A percentile compares a stretch with the other conserved stretches of the same genome.
Evolutionary conservation across 1,140 invertebrate species (phyloP).

Genomic region (Batillaria attramentaria): DNA sequence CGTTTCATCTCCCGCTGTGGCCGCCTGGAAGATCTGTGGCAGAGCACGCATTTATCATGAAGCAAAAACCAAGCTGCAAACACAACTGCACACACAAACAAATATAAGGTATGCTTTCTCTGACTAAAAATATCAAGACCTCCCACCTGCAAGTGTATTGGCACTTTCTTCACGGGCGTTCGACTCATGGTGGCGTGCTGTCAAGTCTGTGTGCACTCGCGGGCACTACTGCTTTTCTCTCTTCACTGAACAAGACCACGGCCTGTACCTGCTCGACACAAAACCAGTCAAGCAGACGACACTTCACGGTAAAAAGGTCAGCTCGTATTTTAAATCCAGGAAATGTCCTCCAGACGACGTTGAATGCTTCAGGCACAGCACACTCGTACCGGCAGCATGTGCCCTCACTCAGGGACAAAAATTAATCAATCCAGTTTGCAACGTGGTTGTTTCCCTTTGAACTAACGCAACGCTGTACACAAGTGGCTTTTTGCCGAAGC

Average conservation of each 20-base stretch:
- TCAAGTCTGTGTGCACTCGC: conserved; percentile 14
- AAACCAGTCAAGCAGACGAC: conserved; percentile 26
- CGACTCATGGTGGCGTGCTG: conserved; percentile 36
- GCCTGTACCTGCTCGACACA: not conserved
- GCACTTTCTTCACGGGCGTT: conserved; percentile 91
- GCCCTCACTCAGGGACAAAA: conserved; percentile 19
- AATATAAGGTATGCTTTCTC: not conserved
- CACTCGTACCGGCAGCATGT: conserved; percentile 8
- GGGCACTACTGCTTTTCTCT: too few species aligned
- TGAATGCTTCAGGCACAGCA: conserved; percentile 20
- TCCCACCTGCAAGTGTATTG: conserved; percentile 91
- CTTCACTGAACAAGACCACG: too few species aligned
- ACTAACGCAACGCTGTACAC: not conserved
- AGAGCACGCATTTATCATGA: too few species aligned
- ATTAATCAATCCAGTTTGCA: conserved; percentile 1
- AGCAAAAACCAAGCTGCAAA: too few species aligned
- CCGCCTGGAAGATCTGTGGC: too few species aligned
- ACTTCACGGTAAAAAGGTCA: too few species aligned
- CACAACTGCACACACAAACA: conserved; percentile 1
- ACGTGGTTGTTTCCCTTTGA: conserved; percentile 6
- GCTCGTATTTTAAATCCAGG: too few species aligned
- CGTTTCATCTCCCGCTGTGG: too few species aligned
- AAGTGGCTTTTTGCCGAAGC: too few species aligned
- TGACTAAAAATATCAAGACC: not conserved
- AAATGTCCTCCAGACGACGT: too few species aligned